Evolutionary conservation across 2,797 vertebrate species (phyloP), one percentile per base, ranked within the genome.

Genomic region (Gymnoscopelus braueri): DNA sequence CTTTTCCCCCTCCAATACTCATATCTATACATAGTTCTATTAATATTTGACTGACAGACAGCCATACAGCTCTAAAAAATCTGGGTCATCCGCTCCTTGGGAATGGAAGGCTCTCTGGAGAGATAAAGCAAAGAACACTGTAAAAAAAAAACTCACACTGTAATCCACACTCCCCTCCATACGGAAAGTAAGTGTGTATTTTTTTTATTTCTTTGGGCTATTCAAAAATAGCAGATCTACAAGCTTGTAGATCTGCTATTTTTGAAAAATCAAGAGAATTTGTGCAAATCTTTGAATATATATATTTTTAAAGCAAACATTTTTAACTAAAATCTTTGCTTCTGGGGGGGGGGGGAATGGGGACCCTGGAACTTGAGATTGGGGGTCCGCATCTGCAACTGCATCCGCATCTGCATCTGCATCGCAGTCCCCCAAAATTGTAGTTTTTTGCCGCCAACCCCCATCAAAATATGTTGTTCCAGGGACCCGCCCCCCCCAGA

Each of bases 11-110:
- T 3, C 64, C 54, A 6, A 14, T 48, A 3, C 49, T 19, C 49
- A 19, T 49, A 19, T 19, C 14, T 44, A 35, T 60, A 5, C 75
- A 72, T 62, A 29, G 26, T 64, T 29, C 75, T 29, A 67, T 15
- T 79, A 54, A 72, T 75, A 84, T 85, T 88, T 84, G 44, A 44
- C 7, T 64, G 62, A 29, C 65, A 35, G 13, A 35, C n/a, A n/a
- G 3, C 58, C 60, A 81, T 74, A 78, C 80, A 79, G 84, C 78
- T 79, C 5, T 66, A 35, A 19, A 79, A 78, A 87, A 91, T 85
- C 84, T 91, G 67, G 90, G 89, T 91, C 86, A 89, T 78, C 78
- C 85, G 82, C 81, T 67, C 72, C 63, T 73, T 74, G 78, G 68
- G 79, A 84, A 77, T 73, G 75, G 82, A 67, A 29, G 54, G 67